Evolutionary conservation across 2,797 vertebrate genomes (phyloP).

Genomic region (Semotilus atromaculatus): DNA sequence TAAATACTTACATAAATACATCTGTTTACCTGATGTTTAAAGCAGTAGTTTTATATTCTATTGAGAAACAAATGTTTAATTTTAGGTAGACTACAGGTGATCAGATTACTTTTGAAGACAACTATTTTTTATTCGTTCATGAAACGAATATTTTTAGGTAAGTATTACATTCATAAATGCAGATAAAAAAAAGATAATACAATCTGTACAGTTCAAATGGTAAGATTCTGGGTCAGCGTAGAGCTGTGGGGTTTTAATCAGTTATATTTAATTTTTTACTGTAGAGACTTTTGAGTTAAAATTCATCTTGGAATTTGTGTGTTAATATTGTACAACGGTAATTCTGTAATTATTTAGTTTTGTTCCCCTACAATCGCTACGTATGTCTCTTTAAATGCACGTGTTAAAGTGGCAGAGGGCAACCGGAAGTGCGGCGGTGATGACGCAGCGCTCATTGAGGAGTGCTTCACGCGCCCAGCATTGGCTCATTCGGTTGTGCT

Average conservation of each 20-base stretch:
- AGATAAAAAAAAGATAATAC: neutral
- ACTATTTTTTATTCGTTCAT: neutral
- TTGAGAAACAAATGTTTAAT: neutral
- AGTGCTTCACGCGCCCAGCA: conserved; percentile 27
- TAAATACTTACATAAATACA: neutral
- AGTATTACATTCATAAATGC: neutral
- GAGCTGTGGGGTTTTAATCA: neutral
- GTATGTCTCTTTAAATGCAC: neutral
- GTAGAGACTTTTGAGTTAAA: neutral
- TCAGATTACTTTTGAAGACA: neutral
- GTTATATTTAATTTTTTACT: neutral
- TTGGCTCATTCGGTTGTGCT: conserved; percentile 21
- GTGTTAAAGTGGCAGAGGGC: neutral
- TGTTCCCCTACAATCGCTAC: neutral
- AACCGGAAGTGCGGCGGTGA: conserved; percentile 30
- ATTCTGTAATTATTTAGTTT: neutral
- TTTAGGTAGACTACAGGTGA: neutral
- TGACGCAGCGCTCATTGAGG: conserved; percentile 24
- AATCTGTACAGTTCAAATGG: neutral
- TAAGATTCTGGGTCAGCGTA: neutral
- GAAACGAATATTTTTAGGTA: neutral
- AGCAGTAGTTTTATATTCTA: neutral
- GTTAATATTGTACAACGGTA: neutral
- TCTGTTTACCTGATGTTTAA: neutral
- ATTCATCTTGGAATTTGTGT: neutral